These are phyloP conservation scores for Pyrocoelia pectoralis DNA, from an alignment of 2,888 invertebrate genomes.

Conservation along the genomic window DNA sequence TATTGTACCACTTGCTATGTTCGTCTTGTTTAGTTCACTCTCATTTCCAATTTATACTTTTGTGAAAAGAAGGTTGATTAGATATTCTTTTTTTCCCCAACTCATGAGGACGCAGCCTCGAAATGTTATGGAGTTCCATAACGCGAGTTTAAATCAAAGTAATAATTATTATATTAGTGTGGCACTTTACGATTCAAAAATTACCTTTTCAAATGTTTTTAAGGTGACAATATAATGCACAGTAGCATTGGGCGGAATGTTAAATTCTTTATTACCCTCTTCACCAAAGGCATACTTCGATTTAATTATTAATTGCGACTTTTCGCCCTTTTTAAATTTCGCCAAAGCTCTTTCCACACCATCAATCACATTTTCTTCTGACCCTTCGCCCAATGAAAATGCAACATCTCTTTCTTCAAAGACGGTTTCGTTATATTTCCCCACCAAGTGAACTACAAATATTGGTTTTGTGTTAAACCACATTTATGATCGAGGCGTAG, in stretches of 20 bases:
- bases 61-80: too few species aligned
- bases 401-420: slow-evolving; percentile 86
- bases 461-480: neutral
- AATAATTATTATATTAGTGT: too few species aligned
- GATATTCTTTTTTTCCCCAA: too few species aligned
- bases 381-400: slow-evolving; percentile 88
- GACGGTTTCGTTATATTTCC: slow-evolving; percentile 68
- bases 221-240: slow-evolving; percentile 85
- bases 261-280: slow-evolving; percentile 71
- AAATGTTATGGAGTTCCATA: too few species aligned
- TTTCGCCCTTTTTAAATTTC: slow-evolving; percentile 83
- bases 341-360: slow-evolving; percentile 85
- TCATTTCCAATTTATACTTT: too few species aligned
- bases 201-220: slow-evolving; percentile 83
- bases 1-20: too few species aligned
- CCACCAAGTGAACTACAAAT: slow-evolving; percentile 73
- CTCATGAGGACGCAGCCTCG: too few species aligned
- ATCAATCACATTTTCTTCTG: slow-evolving; percentile 74
- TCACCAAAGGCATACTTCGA: slow-evolving; percentile 83
- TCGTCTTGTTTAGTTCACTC: too few species aligned
- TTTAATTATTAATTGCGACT: slow-evolving; percentile 74
- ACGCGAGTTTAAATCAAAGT: too few species aligned
- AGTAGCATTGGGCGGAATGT: slow-evolving; percentile 80
- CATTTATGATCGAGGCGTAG: neutral
- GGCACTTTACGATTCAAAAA: too few species aligned